Base-by-base conservation (phyloP, 2,797 vertebrate species). In the Fundulus diaphanus region DNA sequence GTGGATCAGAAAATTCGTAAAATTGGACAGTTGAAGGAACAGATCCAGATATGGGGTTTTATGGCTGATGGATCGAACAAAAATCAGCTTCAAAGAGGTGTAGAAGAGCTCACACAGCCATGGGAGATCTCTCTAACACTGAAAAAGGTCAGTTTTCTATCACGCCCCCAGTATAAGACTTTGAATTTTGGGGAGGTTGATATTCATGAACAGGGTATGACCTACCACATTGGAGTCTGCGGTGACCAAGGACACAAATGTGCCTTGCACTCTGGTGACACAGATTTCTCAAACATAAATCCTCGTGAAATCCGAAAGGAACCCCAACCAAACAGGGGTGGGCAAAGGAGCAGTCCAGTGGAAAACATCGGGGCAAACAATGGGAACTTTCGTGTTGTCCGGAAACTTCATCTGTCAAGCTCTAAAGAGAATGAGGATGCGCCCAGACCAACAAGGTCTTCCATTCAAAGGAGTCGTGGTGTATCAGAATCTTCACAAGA, bases 81-180 rank as follows among this genome's bases (percentile, higher is more conserved):
- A 86, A 89, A 82, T 68, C 93, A 94, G 84, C 80, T 94, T 42
- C 89, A 94, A 80, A 88, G 80, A 79, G 89, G 90, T 13, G 90
- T 94, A 27, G 78, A 84, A 57, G 94, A 95, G 76, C 81, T 88
- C 61, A 94, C 91, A 3, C 94, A 95, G 69, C 95, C 94, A 0
- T 95, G 94, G 94, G 94, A 95, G 79, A 93, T 95, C 73, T 91
- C 94, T 49, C 66, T 96, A 9, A 95, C 94, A 4, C 51, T 96
- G 54, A 96, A 95, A 88, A 93, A 90, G 31, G 91, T 94, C 35
- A 68, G 59, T 72, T 94, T 94, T 83, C 65, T 76, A 67, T 78
- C 92, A 52, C 88, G 68, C 57, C 42, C 80, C 7, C 72, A 82
- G 65, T 86, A 88, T 4, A 86, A 87, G 33, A 72, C 46, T 12